Percentiles rank a stretch among this genome's conserved stretches.
phyloP scores from a whole-genome alignment of 2,113 vertebrate genomes.

The Nesoenas mayeri region DNA sequence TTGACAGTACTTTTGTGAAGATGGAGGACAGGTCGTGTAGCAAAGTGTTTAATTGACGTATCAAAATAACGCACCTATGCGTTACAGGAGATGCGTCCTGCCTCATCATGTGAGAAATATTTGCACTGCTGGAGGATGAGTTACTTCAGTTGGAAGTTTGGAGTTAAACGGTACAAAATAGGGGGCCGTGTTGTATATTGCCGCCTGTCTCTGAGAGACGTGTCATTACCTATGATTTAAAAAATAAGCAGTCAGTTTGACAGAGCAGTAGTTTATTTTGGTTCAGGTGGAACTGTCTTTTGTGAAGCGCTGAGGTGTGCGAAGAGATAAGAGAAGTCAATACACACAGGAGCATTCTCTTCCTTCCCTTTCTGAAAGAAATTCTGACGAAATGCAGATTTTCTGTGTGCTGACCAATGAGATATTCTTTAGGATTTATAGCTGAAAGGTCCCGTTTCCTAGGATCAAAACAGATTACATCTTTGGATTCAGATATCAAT shows the following conservation, averaged over 20 bases:
- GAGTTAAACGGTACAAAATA: neutral
- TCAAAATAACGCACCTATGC: neutral
- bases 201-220: neutral
- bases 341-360: neutral
- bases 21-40: neutral
- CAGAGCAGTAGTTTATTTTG: neutral
- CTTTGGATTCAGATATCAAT: neutral
- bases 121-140: neutral
- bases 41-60: accelerated
- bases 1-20: accelerated
- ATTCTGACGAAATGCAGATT: neutral
- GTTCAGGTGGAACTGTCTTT: neutral
- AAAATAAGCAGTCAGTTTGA: neutral
- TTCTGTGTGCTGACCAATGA: neutral
- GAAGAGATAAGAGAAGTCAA: neutral
- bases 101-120: accelerated
- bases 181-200: neutral
- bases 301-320: neutral
- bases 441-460: neutral
- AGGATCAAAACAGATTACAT: neutral
- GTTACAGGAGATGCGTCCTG: neutral
- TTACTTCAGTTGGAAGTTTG: neutral
- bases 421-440: neutral
- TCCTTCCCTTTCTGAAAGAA: neutral
- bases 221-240: neutral